These are phyloP conservation scores for Cantharis nigra DNA, from an alignment of 2,888 invertebrate species.

Conservation along the genomic window DNA sequence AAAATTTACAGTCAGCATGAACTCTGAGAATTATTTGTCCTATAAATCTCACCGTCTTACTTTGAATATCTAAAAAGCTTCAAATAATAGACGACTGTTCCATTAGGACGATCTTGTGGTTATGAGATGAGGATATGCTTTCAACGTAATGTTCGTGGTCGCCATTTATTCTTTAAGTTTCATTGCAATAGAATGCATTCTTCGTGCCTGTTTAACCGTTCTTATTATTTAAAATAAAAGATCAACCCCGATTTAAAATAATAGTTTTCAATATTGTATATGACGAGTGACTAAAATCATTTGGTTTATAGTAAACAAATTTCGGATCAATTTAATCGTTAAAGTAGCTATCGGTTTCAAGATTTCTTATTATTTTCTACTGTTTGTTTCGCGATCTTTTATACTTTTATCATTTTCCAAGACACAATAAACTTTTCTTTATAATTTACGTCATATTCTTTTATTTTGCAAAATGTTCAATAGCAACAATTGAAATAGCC, in stretches of 20 bases:
- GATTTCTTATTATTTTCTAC: constrained; percentile 48
- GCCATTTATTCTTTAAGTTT: constrained; percentile 8
- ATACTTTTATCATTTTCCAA: constrained; percentile 54
- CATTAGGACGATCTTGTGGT: constrained; percentile 45
- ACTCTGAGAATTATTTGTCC: constrained; percentile 42
- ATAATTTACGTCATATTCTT: constrained; percentile 50
- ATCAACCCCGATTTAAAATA: neutral
- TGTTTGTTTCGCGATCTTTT: constrained; percentile 53
- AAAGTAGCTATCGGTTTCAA: neutral
- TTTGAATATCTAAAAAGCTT: constrained; percentile 44
- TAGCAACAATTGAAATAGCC: constrained; percentile 54
- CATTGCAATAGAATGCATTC: constrained; percentile 15
- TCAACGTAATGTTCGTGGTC: constrained; percentile 41
- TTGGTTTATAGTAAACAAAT: constrained; percentile 34
- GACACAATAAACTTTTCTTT: constrained; percentile 48
- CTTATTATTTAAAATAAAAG: neutral
- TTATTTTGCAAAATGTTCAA: constrained; percentile 52
- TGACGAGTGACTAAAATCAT: neutral
- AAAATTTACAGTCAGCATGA: constrained; percentile 43
- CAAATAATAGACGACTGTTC: constrained; percentile 45
- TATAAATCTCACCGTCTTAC: constrained; percentile 46
- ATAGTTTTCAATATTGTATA: too few relatives aligned
- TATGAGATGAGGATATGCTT: constrained; percentile 46
- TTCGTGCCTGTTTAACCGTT: neutral
- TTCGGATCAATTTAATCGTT: constrained; percentile 42